Percentiles rank a stretch among this genome's conserved stretches.
Evolutionary conservation across 2,797 vertebrate genomes (phyloP).

Genomic region (Enteromius unitaeniatus): DNA sequence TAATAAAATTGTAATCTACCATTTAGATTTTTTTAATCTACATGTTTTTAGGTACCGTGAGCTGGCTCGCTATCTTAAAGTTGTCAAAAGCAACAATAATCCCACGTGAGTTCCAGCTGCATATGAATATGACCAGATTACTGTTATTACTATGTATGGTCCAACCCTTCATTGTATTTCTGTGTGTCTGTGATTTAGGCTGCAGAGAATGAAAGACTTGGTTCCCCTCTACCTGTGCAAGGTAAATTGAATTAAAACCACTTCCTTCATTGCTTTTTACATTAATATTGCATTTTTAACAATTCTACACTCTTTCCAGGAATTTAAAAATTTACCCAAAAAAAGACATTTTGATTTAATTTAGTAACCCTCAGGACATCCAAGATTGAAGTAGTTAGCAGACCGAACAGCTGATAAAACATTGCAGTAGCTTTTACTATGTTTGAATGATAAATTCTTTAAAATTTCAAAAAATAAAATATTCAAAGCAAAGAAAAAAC

Average conservation of each 20-base stretch:
- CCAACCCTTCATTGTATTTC: background rate
- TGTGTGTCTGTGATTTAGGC: conserved; percentile 35
- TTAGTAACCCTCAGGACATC: background rate
- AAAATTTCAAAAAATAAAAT: too few relatives aligned
- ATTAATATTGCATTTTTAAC: background rate
- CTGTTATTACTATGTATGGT: background rate
- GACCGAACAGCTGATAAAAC: background rate
- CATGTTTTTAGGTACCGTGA: conserved; percentile 60
- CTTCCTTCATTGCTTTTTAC: background rate
- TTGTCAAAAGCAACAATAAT: conserved; percentile 52
- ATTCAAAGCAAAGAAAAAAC: too few relatives aligned
- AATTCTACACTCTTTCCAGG: background rate
- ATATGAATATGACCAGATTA: background rate
- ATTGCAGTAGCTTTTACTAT: background rate
- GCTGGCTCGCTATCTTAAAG: conserved; percentile 64
- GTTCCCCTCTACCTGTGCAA: conserved; percentile 61
- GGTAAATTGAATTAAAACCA: conserved; percentile 18
- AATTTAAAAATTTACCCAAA: background rate
- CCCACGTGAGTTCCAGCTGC: conserved; percentile 50
- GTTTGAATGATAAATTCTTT: too few relatives aligned
- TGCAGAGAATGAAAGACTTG: conserved; percentile 58
- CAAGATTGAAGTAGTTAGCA: background rate
- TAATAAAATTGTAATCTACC: too few relatives aligned
- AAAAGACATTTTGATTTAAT: background rate
- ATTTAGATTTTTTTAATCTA: background rate